These are phyloP conservation scores for Emydoidea blandingii DNA, from an alignment of 2,797 vertebrate species.

Conservation along the genomic window DNA sequence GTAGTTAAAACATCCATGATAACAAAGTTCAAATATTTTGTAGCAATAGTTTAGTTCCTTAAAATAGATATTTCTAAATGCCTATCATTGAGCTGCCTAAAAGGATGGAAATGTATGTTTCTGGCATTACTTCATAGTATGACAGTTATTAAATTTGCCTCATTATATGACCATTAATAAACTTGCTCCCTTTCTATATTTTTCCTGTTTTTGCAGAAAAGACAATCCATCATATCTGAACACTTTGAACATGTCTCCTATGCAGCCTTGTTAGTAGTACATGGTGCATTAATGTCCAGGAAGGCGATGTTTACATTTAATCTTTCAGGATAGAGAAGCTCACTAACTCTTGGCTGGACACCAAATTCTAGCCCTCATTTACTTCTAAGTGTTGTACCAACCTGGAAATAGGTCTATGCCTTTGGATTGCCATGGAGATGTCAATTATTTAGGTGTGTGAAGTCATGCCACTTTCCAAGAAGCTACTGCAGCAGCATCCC, in stretches of 20 bases:
- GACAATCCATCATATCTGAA: background rate
- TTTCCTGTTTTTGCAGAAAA: background rate
- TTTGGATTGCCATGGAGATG: background rate
- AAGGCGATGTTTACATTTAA: background rate
- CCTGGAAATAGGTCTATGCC: background rate
- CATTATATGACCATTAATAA: background rate
- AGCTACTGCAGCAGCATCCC: background rate
- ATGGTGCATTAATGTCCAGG: background rate
- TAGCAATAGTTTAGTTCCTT: background rate
- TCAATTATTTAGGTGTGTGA: background rate
- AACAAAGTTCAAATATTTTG: background rate
- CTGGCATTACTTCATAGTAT: background rate
- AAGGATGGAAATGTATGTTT: background rate
- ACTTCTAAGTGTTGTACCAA: background rate
- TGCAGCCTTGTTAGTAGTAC: background rate
- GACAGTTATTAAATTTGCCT: background rate
- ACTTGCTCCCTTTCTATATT: background rate
- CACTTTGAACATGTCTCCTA: background rate
- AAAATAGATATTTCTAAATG: rapidly evolving
- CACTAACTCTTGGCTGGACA: rapidly evolving
- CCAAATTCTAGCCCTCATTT: background rate
- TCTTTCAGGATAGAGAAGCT: background rate
- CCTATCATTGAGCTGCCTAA: background rate
- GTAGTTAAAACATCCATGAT: rapidly evolving
- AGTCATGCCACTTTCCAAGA: background rate